These are phyloP conservation scores for Lepus townsendii DNA, from an alignment of 2,797 vertebrate species.

Conservation along the genomic window DNA sequence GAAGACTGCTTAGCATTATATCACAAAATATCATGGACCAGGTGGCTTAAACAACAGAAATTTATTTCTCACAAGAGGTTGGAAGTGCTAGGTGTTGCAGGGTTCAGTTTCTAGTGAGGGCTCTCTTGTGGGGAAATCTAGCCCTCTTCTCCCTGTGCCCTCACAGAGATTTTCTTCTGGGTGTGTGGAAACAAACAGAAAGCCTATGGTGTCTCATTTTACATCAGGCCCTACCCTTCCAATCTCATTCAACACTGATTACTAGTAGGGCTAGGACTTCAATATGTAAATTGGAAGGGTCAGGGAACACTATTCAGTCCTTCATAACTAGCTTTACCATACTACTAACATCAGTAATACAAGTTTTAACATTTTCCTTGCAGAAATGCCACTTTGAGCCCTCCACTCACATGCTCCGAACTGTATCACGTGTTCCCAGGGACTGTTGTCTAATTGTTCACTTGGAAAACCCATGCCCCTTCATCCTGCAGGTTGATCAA, in stretches of 20 bases:
- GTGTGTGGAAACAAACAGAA: not conserved
- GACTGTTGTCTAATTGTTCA: no score
- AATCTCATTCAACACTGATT: not conserved
- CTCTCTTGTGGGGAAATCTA: not conserved
- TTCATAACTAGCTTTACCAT: not conserved
- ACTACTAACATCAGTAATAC: not conserved
- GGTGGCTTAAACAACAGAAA: not conserved
- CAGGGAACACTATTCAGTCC: not conserved
- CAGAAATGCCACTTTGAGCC: not conserved
- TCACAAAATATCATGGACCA: not conserved
- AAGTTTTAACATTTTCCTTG: not conserved
- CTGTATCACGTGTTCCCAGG: not conserved
- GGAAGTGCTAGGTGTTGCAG: not conserved
- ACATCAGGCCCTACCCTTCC: not conserved
- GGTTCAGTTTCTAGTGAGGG: not conserved
- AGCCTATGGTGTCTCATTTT: not conserved
- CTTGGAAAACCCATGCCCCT: not conserved
- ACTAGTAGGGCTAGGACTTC: not conserved
- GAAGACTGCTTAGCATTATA: not conserved
- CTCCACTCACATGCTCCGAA: not conserved
- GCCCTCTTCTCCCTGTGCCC: not conserved
- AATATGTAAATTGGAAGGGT: not conserved
- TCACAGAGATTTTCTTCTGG: not conserved
- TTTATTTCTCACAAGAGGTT: not conserved
- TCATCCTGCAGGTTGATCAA: not conserved